Evolutionary conservation across 2,888 invertebrate genomes (phyloP).

Genomic region (Rotaria macrura): DNA sequence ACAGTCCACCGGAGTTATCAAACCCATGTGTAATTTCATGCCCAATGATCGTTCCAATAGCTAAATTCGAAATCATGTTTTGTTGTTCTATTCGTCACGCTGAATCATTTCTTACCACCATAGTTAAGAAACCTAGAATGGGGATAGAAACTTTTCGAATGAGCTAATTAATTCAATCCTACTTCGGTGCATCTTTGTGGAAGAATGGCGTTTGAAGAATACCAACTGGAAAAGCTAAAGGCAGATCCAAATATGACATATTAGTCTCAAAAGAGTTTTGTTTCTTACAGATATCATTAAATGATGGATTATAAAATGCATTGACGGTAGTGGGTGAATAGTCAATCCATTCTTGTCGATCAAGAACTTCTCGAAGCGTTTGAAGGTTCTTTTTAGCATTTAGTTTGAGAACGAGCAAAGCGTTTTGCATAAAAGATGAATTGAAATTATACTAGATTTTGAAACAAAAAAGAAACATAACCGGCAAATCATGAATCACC

Average conservation of each 20-base stretch:
- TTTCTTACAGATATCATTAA: constrained; percentile 71
- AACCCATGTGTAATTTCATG: constrained; percentile 22
- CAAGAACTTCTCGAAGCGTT: background rate
- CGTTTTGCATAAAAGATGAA: constrained; percentile 19
- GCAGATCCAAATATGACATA: background rate
- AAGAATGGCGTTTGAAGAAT: constrained; percentile 50
- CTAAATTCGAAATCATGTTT: background rate
- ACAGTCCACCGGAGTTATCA: constrained; percentile 61
- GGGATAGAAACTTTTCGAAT: background rate
- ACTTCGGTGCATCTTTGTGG: constrained; percentile 43
- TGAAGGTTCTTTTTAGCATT: background rate
- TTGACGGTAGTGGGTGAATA: constrained; percentile 59
- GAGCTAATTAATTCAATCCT: background rate
- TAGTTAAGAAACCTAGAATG: constrained; percentile 15
- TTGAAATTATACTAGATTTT: constrained; percentile 24
- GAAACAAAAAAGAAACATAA: background rate
- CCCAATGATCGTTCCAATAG: constrained; percentile 26
- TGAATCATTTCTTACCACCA: background rate
- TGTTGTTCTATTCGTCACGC: background rate
- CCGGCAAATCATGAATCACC: no score
- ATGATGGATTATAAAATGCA: constrained; percentile 82
- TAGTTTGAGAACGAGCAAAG: background rate
- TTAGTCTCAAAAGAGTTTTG: background rate
- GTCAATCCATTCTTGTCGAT: constrained; percentile 23
- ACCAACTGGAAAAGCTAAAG: constrained; percentile 44